phyloP scores from a whole-genome alignment of 2,888 invertebrate species.

The Hirtodrosophila duncani region DNA sequence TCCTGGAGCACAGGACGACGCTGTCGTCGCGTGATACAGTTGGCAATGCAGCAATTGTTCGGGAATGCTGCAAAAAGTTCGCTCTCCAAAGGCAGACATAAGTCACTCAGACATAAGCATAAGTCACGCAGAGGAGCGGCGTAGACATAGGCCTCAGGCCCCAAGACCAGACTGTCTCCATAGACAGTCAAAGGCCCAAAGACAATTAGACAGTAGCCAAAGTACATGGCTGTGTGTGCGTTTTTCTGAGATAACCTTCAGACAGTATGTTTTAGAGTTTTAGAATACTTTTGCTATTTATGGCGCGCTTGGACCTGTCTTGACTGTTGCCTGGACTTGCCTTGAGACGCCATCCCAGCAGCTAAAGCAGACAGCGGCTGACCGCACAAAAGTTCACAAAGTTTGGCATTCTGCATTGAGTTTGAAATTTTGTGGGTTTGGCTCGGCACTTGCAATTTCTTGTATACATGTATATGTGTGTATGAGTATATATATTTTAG shows the following conservation, averaged over 20 bases:
- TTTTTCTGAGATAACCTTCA: slow-evolving; percentile 52
- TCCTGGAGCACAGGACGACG: slow-evolving; percentile 40
- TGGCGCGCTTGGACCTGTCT: slow-evolving; percentile 47
- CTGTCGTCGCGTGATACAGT: slow-evolving; percentile 60
- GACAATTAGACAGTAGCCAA: slow-evolving; percentile 59
- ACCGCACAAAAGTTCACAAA: slow-evolving; percentile 15
- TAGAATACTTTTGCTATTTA: slow-evolving; percentile 48
- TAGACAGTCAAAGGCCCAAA: slow-evolving; percentile 36
- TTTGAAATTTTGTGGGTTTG: slow-evolving; percentile 37
- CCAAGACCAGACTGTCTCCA: slow-evolving; percentile 26
- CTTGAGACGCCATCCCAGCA: slow-evolving; percentile 7
- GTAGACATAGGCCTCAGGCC: slow-evolving; percentile 23
- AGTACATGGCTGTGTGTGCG: neutral
- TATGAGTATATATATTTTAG: slow-evolving; percentile 4
- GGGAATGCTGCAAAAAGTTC: slow-evolving; percentile 48
- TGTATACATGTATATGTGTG: neutral
- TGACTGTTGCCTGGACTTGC: no score
- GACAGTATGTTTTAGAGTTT: slow-evolving; percentile 48
- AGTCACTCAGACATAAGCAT: slow-evolving; percentile 68
- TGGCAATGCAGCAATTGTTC: slow-evolving; percentile 58
- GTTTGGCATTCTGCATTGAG: no score
- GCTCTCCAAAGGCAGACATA: slow-evolving; percentile 66
- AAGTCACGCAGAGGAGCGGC: slow-evolving; percentile 19
- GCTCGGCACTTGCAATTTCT: slow-evolving; percentile 15
- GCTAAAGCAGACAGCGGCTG: slow-evolving; percentile 3